Base-by-base conservation (phyloP, 2,113 vertebrate genomes). In the Aviceda subcristata region DNA sequence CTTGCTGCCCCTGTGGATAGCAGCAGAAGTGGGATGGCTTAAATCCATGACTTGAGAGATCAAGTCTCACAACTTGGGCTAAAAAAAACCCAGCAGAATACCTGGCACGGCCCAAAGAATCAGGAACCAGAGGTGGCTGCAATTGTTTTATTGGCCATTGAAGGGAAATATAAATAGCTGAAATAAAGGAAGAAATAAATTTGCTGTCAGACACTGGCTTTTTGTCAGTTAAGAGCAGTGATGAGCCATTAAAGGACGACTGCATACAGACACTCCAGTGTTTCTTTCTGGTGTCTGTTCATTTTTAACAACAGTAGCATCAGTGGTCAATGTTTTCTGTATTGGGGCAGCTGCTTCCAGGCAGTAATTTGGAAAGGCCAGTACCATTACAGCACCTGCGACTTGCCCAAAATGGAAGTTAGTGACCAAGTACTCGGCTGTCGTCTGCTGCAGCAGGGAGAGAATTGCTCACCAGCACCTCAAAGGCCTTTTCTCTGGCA, bases 361-460 rank as follows among this genome's bases (percentile, higher is more conserved):
- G 50, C 23, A 71, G 21, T 56, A 74, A 74, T 39, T 56, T 74
- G 63, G 63, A 68, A 56, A 89, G 24, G 24, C 4, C 67, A 41
- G 22, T 3, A 5, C 36, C 8, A 1, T 32, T 55, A 51, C 73
- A n/a, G 36, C 16, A 64, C 24, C 51, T 48, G 8, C 11, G 1
- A 21, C 4, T 0, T 41, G 24, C 22, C 60, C 5, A 4, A 48
- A 63, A 13, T 30, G 8, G 78, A 57, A 66, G 41, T 9, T 13
- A 15, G 19, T 53, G 50, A 27, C 30, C 32, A 30, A 0, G 0
- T 29, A n/a, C 18, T 39, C 59, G 19, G 48, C 34, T 81, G 16
- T 11, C 1, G 0, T 30, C 43, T 68, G n/a, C 59, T 53, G 43
- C 3, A 8, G 18, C 1, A 1, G 36, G 22, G 38, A 79, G 3